Evolutionary conservation across 2,113 vertebrate genomes (phyloP), one percentile per base, ranked within the genome.

Genomic region (Passer montanus): DNA sequence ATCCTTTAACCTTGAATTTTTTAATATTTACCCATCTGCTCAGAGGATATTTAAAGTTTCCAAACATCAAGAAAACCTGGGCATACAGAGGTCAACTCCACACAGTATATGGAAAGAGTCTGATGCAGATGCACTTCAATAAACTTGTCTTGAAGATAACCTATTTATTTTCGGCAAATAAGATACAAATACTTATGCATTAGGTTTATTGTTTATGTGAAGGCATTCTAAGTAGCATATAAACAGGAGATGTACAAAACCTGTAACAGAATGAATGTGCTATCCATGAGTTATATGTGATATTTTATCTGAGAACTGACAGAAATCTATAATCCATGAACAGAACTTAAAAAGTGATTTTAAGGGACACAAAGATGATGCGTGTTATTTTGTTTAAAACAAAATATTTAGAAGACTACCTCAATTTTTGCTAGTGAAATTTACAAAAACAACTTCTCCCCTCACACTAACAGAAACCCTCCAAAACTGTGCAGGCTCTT

Each of bases 381-480:
- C 33, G 3, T 43, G 3, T 5, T 60, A 13, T 39, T 56, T 84
- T 78, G 13, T 31, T 50, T 43, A 46, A 75, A 84, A 87, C 3
- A 87, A 53, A n/a, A 23, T 82, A 13, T 46, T 55, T 39, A 39
- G 79, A 84, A 81, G 6, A n/a, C 68, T 39, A 17, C 0, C 3
- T 11, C 28, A 23, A 8, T n/a, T 84, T 89, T 81, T 62, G 11
- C 9, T 58, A 55, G 7, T 43, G 18, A 82, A 49, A 79, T 72
- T 68, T 55, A 19, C 1, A 85, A 58, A 79, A 77, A 0, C 2
- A 30, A 3, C 6, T n/a, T 59, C 1, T 9, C 2, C 11, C 4
- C 3, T 82, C 21, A 11, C 21, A 11, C 20, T 73, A 15, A 56
- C 35, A 91, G 59, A 70, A 37, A 1, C 0, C 1, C 3, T 77